A percentile compares a stretch with the other conserved stretches of the same genome.
Conservation (phyloP, 2,113 vertebrate genomes). For the Raphicerus campestris region DNA sequence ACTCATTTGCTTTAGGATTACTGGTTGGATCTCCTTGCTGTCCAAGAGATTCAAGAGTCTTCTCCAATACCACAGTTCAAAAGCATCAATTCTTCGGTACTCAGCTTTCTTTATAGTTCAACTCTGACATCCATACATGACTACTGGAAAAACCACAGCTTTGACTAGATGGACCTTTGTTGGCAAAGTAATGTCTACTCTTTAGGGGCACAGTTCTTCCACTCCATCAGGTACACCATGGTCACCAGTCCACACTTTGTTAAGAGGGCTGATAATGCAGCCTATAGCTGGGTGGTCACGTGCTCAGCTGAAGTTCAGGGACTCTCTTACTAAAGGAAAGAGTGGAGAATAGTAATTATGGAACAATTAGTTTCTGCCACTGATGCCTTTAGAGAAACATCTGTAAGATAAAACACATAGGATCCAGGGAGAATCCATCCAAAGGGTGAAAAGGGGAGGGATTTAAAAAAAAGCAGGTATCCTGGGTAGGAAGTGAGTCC, state of each 20-base stretch:
- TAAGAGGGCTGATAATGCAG: neutral
- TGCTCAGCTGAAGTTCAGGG: neutral
- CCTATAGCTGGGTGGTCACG: neutral
- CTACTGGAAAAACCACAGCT: no score
- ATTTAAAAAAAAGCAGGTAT: neutral
- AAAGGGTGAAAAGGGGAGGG: neutral
- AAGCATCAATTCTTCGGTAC: no score
- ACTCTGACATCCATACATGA: no score
- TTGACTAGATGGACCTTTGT: no score
- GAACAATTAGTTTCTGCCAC: neutral
- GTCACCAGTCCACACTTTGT: neutral
- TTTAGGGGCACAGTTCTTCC: neutral
- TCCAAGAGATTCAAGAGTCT: neutral
- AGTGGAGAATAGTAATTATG: neutral
- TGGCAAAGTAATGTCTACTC: neutral
- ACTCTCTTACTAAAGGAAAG: neutral
- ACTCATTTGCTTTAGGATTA: no score
- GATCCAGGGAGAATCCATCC: neutral
- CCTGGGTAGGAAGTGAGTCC: neutral
- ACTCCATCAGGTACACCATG: neutral
- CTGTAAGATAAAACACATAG: neutral
- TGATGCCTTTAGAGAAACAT: neutral
- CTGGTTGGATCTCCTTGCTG: neutral
- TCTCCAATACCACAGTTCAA: no score
- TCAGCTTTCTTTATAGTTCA: no score